Conservation (phyloP, 2,888 invertebrate species). For the Spodoptera picta region DNA sequence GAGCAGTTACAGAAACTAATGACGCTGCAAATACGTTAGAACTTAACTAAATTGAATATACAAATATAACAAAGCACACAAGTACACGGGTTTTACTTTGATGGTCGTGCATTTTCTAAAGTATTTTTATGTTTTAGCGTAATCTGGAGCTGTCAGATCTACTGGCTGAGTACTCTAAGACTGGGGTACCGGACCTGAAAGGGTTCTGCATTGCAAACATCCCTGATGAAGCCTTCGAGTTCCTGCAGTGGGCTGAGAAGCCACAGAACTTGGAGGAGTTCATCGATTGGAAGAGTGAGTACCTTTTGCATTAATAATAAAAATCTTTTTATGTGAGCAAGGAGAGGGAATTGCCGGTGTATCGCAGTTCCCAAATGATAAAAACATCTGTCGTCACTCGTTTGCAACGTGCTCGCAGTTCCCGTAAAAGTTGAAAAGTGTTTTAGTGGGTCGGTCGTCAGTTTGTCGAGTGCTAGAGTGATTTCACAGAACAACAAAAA, state of each 20-base stretch:
- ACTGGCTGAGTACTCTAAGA: slow-evolving; percentile 65
- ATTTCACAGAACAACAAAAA: background rate
- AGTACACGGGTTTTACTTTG: background rate
- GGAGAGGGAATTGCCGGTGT: slow-evolving; percentile 5
- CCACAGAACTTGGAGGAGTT: slow-evolving; percentile 62
- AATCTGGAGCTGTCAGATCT: slow-evolving; percentile 65
- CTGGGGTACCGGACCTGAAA: slow-evolving; percentile 69
- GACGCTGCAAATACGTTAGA: background rate
- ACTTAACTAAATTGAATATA: slow-evolving; percentile 8
- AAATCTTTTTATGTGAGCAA: background rate
- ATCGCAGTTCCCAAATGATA: slow-evolving; percentile 1
- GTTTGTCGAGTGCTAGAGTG: background rate
- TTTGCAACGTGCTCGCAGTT: slow-evolving; percentile 2
- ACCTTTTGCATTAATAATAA: slow-evolving; percentile 7
- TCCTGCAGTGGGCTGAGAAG: slow-evolving; percentile 68
- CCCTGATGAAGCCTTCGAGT: slow-evolving; percentile 62
- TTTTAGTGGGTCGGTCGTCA: background rate
- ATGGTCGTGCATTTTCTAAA: background rate
- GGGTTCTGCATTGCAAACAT: slow-evolving; percentile 65
- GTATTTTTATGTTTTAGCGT: slow-evolving; percentile 61
- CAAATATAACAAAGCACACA: background rate
- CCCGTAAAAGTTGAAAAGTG: background rate
- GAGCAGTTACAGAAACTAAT: slow-evolving; percentile 14
- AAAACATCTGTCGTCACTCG: background rate
- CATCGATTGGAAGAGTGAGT: slow-evolving; percentile 71